These are phyloP conservation scores for Cantharis flavilabris DNA, from an alignment of 2,888 invertebrate genomes.

Conservation along the genomic window DNA sequence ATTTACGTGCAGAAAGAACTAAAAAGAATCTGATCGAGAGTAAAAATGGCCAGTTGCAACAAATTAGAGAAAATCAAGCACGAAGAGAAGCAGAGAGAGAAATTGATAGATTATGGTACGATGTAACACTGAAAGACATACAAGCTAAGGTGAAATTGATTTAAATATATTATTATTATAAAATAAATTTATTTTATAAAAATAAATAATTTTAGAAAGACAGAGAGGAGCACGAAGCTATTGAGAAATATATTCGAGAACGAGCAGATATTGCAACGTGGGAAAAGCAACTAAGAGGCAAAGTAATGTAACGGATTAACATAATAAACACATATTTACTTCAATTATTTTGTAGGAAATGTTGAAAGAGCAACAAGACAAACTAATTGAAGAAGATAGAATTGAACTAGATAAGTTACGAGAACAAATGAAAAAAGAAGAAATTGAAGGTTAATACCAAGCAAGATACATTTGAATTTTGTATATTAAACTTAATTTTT, in stretches of 20 bases:
- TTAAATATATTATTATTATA: background rate
- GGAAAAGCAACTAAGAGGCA: conserved; percentile 50
- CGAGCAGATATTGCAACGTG: conserved; percentile 50
- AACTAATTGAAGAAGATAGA: conserved; percentile 43
- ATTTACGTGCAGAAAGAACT: conserved; percentile 57
- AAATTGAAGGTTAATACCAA: conserved; percentile 44
- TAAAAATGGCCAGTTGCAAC: conserved; percentile 61
- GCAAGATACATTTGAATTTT: background rate
- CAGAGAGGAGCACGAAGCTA: conserved; percentile 59
- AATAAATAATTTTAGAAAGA: conserved; percentile 52
- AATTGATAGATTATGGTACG: conserved; percentile 65
- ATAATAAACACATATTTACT: background rate
- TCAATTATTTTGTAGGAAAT: conserved; percentile 31
- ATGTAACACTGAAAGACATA: conserved; percentile 62
- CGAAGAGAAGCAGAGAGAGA: conserved; percentile 60
- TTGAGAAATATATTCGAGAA: conserved; percentile 54
- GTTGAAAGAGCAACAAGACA: conserved; percentile 43
- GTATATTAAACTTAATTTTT: background rate
- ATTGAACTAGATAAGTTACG: conserved; percentile 43
- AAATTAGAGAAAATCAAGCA: conserved; percentile 65
- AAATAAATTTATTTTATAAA: background rate
- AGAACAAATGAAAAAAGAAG: conserved; percentile 44
- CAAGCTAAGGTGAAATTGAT: conserved; percentile 52
- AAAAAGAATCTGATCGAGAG: conserved; percentile 60
- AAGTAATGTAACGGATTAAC: conserved; percentile 32